Conservation (phyloP, 2,113 vertebrate species). For the Vidua chalybeata region DNA sequence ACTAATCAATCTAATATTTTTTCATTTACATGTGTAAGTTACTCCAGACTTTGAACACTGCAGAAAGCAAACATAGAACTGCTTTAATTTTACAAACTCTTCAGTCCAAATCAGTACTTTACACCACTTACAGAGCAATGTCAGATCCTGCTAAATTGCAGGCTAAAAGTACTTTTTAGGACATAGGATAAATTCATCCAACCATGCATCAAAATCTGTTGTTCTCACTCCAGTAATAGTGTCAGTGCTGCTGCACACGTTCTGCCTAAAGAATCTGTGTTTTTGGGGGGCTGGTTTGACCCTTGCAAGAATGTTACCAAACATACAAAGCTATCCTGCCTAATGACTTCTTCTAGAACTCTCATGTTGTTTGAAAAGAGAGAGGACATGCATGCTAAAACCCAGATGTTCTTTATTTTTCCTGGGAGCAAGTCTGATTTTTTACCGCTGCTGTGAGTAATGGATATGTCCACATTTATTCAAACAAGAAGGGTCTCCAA, state of each 20-base stretch:
- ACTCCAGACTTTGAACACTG: not conserved
- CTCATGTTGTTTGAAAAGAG: not conserved
- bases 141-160: not conserved
- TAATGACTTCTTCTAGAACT: not conserved
- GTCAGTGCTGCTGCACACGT: not conserved
- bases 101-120: not conserved
- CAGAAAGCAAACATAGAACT: not conserved
- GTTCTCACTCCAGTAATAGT: not conserved
- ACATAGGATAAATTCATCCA: not conserved
- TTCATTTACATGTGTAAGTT: not conserved
- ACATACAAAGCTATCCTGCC: conserved; percentile 21
- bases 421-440: not conserved
- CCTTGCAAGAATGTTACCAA: conserved; percentile 44
- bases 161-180: not conserved
- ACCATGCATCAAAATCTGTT: not conserved
- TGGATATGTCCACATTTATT: not conserved
- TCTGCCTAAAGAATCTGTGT: not conserved
- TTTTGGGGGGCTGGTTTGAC: not conserved
- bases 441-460: not conserved
- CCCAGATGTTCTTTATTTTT: not conserved
- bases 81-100: not conserved
- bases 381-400: not conserved
- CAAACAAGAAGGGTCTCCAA: not conserved
- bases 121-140: not conserved
- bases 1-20: not conserved